These are phyloP conservation scores for Papilio machaon DNA, from an alignment of 1,140 invertebrate genomes.

Conservation along the genomic window DNA sequence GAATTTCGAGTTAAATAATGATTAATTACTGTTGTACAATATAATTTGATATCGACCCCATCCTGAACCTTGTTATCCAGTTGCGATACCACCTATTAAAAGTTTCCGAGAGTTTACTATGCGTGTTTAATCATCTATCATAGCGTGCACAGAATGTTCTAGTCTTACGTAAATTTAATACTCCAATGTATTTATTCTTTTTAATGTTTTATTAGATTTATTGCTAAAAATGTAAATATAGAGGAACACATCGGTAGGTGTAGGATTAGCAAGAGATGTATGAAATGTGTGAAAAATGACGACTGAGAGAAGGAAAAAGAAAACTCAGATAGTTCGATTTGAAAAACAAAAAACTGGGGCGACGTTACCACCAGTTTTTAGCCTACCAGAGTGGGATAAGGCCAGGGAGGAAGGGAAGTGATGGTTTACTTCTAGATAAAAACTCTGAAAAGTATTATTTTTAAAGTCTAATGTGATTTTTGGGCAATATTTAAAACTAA, in stretches of 20 bases:
- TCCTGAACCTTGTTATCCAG: constrained; percentile 29
- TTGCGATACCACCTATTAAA: constrained; percentile 34
- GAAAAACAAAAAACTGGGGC: too few species aligned
- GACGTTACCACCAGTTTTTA: too few species aligned
- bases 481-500: not conserved
- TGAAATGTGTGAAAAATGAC: too few species aligned
- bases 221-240: not conserved
- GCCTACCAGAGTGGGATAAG: too few species aligned
- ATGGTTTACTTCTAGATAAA: too few species aligned
- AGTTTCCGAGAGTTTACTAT: constrained; percentile 16
- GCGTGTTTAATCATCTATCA: constrained; percentile 21
- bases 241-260: too few species aligned
- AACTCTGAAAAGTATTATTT: too few species aligned
- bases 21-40: constrained; percentile 72
- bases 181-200: not conserved
- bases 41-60: constrained; percentile 26
- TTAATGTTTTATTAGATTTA: constrained; percentile 33
- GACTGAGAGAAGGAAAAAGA: too few species aligned
- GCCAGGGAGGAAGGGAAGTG: too few species aligned
- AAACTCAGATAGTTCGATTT: too few species aligned
- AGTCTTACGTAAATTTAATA: constrained; percentile 4
- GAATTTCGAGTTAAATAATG: constrained; percentile 76
- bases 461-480: too few species aligned
- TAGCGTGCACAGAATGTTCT: not conserved
- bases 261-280: too few species aligned